Conservation (phyloP, 2,888 invertebrate species). For the Lithophane semibrunnea region DNA sequence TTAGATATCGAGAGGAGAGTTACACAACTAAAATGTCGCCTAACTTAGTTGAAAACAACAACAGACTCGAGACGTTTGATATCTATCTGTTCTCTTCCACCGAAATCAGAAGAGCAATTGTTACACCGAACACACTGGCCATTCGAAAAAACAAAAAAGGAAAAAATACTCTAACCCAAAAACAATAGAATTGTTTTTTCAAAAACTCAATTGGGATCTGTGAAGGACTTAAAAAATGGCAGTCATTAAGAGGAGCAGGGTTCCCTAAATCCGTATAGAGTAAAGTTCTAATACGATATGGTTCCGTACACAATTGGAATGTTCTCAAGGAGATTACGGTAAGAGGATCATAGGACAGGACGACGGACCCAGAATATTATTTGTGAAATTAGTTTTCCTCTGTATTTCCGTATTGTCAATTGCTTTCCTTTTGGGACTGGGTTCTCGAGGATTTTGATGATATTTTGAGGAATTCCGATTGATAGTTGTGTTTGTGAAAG, state of each 20-base stretch:
- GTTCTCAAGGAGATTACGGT: conserved; percentile 71
- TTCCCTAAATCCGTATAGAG: conserved; percentile 54
- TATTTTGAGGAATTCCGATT: conserved; percentile 25
- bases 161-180: conserved; percentile 38
- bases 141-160: conserved; percentile 43
- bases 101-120: conserved; percentile 32
- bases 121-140: conserved; percentile 32
- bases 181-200: conserved; percentile 50
- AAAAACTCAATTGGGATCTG: conserved; percentile 47
- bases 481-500: conserved; percentile 19
- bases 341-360: conserved; percentile 69
- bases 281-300: conserved; percentile 54
- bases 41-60: conserved; percentile 50
- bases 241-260: conserved; percentile 56
- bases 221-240: conserved; percentile 55
- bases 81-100: conserved; percentile 29
- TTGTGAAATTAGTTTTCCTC: conserved; percentile 66
- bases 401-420: conserved; percentile 51
- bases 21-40: conserved; percentile 35
- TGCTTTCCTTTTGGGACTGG: conserved; percentile 53
- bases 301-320: conserved; percentile 56
- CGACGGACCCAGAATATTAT: conserved; percentile 59
- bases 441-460: conserved; percentile 37
- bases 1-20: conserved; percentile 6
- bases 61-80: conserved; percentile 30